These are phyloP conservation scores for Lasioglossum villosulum DNA, from an alignment of 2,888 invertebrate species.

Conservation along the genomic window DNA sequence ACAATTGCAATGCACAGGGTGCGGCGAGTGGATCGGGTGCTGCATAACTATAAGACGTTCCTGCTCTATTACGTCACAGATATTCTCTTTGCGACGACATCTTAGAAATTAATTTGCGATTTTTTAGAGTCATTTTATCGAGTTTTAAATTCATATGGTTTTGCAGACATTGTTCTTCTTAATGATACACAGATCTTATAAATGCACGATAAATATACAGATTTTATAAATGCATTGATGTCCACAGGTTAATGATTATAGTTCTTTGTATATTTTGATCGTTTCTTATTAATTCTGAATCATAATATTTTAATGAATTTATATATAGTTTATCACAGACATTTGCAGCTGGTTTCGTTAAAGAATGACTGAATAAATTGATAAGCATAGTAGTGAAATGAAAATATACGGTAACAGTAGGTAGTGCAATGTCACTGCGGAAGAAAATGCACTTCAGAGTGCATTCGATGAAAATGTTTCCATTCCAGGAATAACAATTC, in stretches of 20 bases:
- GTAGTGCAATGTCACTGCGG: background rate
- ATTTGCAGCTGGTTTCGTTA: background rate
- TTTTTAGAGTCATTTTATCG: too few species aligned
- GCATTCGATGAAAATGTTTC: background rate
- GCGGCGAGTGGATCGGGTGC: background rate
- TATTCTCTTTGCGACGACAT: too few species aligned
- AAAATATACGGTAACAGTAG: background rate
- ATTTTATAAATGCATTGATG: background rate
- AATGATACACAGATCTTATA: background rate
- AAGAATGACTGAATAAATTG: background rate
- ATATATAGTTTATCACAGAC: background rate
- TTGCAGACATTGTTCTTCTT: too few species aligned
- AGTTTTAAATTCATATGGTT: too few species aligned
- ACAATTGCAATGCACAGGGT: background rate
- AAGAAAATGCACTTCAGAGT: background rate
- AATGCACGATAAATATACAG: background rate
- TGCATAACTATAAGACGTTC: background rate
- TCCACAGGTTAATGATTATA: background rate
- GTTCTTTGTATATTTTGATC: background rate
- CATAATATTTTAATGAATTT: background rate
- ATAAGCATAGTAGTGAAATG: background rate
- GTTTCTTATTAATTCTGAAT: too few species aligned
- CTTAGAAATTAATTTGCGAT: too few species aligned
- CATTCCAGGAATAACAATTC: constrained; percentile 1
- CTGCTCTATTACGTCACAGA: background rate